Evolutionary conservation across 2,113 vertebrate genomes (phyloP).

Genomic region (Girardinichthys multiradiatus): DNA sequence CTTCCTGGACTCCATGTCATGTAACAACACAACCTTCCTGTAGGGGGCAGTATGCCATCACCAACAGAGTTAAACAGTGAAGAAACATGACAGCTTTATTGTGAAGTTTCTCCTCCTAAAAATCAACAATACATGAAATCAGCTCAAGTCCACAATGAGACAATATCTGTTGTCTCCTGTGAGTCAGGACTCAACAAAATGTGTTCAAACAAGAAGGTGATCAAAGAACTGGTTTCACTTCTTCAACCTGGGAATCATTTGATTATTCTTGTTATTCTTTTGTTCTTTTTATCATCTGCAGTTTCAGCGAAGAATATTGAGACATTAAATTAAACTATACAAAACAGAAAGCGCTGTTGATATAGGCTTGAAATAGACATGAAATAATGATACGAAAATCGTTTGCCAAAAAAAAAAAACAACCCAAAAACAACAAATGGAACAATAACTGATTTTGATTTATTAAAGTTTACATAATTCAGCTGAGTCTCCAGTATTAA

Average conservation of each 20-base stretch:
- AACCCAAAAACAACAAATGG: too few species aligned
- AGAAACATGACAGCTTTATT: background rate
- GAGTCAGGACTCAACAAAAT: background rate
- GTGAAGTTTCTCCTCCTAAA: background rate
- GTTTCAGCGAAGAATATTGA: background rate
- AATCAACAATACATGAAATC: background rate
- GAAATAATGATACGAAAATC: too few species aligned
- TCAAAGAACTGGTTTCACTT: background rate
- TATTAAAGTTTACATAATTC: background rate
- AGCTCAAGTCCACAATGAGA: background rate
- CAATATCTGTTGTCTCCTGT: background rate
- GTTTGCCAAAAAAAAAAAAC: too few species aligned
- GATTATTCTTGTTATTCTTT: background rate
- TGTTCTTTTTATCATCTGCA: background rate
- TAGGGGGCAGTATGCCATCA: background rate
- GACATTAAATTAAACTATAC: background rate
- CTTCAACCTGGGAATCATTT: background rate
- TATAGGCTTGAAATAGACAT: too few species aligned
- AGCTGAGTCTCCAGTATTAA: background rate
- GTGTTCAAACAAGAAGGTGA: background rate
- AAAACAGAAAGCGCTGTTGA: too few species aligned
- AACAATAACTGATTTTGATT: too few species aligned
- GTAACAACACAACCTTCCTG: background rate
- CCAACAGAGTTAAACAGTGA: background rate
- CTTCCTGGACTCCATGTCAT: background rate